Conservation (phyloP, 2,113 vertebrate genomes). For the Trachemys scripta region DNA sequence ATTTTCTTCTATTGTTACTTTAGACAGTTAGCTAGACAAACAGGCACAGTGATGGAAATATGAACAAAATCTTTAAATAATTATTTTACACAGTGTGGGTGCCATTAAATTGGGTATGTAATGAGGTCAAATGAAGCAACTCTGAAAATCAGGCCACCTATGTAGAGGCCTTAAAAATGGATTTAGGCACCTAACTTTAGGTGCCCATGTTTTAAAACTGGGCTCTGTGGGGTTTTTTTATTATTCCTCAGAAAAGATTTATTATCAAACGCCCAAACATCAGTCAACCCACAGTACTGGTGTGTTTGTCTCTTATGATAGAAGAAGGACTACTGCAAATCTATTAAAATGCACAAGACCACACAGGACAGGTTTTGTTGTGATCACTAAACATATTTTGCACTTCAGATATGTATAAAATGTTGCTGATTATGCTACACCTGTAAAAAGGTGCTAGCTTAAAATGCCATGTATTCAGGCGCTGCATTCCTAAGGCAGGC, state of each 20-base stretch:
- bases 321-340: fast-evolving
- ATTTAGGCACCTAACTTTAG: not conserved
- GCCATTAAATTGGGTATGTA: not conserved
- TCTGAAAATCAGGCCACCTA: not conserved
- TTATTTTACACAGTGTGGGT: not conserved
- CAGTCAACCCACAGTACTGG: fast-evolving
- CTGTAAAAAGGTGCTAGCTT: not conserved
- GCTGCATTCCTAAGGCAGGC: not conserved
- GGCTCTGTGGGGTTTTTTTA: not conserved
- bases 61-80: not conserved
- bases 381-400: not conserved
- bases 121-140: not conserved
- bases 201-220: not conserved
- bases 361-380: fast-evolving
- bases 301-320: not conserved
- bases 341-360: fast-evolving
- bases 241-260: not conserved
- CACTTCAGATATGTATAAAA: not conserved
- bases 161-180: not conserved
- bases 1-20: not conserved
- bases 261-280: not conserved
- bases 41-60: not conserved
- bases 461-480: not conserved
- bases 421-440: not conserved
- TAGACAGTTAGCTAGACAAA: fast-evolving